Percentiles rank a stretch among this genome's conserved stretches.
phyloP scores from a whole-genome alignment of 2,797 vertebrate genomes.

The Squalus acanthias region DNA sequence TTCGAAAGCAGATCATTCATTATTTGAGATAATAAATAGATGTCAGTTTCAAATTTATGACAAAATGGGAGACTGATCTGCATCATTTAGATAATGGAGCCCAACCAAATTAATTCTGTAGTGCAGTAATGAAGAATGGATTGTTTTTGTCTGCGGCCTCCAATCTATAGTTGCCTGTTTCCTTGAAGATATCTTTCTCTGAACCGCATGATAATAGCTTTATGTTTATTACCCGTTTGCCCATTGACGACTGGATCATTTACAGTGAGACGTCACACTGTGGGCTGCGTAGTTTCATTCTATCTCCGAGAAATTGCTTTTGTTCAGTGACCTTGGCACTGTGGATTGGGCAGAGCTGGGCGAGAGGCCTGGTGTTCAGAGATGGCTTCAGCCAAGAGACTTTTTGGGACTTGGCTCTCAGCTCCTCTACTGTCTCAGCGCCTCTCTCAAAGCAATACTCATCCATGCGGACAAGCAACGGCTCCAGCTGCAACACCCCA shows the following conservation, averaged over 20 bases:
- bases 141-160: neutral
- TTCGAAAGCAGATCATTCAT: neutral
- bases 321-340: neutral
- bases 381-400: neutral
- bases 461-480: neutral
- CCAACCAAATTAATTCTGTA: neutral
- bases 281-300: neutral
- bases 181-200: neutral
- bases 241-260: constrained; percentile 19
- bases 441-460: neutral
- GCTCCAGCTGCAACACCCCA: neutral
- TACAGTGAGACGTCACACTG: neutral
- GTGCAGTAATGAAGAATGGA: constrained; percentile 20
- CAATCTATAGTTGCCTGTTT: neutral
- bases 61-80: constrained; percentile 9
- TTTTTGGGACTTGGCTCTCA: no score
- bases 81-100: constrained; percentile 13
- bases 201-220: neutral
- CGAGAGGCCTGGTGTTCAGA: neutral
- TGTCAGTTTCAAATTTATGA: neutral
- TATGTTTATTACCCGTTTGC: constrained; percentile 29
- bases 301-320: neutral
- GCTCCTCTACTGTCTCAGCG: neutral
- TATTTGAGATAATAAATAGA: constrained; percentile 16
- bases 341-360: neutral